These are phyloP conservation scores for Peromyscus californicus DNA, from an alignment of 2,113 vertebrate genomes.

Conservation along the genomic window DNA sequence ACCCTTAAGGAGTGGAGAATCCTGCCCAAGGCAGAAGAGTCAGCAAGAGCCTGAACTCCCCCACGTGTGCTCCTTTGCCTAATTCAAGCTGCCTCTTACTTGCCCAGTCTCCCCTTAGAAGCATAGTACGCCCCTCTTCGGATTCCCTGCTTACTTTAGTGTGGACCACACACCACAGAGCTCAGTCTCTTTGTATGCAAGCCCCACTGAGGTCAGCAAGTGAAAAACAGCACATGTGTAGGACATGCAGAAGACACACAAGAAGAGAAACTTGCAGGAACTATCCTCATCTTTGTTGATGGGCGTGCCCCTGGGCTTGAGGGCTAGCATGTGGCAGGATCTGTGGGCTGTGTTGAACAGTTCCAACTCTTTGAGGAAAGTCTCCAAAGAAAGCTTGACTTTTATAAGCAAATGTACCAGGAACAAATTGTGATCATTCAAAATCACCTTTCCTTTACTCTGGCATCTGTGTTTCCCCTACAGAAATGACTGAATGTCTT, in stretches of 20 bases:
- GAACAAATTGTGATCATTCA: conserved; percentile 14
- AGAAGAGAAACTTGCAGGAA: neutral
- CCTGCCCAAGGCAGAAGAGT: neutral
- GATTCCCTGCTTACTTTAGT: neutral
- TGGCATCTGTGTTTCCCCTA: neutral
- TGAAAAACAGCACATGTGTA: neutral
- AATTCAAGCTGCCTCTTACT: neutral
- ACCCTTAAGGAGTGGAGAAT: neutral
- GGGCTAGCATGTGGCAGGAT: neutral
- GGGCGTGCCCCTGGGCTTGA: neutral
- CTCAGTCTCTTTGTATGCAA: neutral
- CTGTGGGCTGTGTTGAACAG: neutral
- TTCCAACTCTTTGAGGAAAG: conserved; percentile 13
- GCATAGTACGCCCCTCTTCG: neutral
- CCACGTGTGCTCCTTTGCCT: accelerated
- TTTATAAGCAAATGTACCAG: neutral
- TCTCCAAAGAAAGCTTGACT: conserved; percentile 42
- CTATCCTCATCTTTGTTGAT: neutral
- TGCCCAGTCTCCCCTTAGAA: neutral
- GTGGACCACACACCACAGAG: neutral
- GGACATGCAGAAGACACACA: neutral
- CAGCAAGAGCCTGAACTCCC: neutral
- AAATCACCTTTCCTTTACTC: neutral
- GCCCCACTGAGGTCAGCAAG: neutral
- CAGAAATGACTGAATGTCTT: neutral